A percentile compares a stretch with the other conserved stretches of the same genome.
Conservation (phyloP, 2,113 vertebrate genomes). For the Cavia aperea region DNA sequence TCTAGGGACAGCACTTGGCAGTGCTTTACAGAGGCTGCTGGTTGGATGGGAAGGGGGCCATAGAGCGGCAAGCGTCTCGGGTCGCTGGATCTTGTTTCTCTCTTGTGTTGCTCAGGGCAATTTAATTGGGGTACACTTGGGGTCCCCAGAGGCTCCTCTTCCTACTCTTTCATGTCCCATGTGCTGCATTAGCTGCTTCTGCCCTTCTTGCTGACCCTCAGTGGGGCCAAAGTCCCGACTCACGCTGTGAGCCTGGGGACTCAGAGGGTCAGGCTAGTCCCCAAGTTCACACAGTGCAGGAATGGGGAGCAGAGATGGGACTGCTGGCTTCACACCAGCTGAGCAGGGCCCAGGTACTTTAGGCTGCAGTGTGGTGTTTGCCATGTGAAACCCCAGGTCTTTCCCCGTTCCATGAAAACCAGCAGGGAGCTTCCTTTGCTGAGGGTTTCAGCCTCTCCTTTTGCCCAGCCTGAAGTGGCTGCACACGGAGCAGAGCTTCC, state of each 20-base stretch:
- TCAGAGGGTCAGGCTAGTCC: background rate
- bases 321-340: background rate
- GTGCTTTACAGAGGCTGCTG: background rate
- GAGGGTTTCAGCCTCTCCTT: background rate
- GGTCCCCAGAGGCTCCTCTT: background rate
- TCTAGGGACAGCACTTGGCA: background rate
- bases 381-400: background rate
- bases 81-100: background rate
- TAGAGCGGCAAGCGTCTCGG: background rate
- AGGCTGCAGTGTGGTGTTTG: background rate
- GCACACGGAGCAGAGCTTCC: background rate
- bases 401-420: background rate
- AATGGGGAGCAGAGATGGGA: background rate
- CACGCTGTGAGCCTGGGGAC: rapidly evolving
- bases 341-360: background rate
- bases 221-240: background rate
- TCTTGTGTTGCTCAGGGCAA: background rate
- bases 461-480: background rate
- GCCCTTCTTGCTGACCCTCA: rapidly evolving
- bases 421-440: background rate
- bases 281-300: too few species aligned
- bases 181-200: background rate
- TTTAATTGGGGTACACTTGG: background rate
- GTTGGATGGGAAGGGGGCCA: background rate
- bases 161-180: rapidly evolving